Evolutionary conservation across 2,888 invertebrate species (phyloP), one percentile per base, ranked within the genome.

Genomic region (Morpho achilles): DNA sequence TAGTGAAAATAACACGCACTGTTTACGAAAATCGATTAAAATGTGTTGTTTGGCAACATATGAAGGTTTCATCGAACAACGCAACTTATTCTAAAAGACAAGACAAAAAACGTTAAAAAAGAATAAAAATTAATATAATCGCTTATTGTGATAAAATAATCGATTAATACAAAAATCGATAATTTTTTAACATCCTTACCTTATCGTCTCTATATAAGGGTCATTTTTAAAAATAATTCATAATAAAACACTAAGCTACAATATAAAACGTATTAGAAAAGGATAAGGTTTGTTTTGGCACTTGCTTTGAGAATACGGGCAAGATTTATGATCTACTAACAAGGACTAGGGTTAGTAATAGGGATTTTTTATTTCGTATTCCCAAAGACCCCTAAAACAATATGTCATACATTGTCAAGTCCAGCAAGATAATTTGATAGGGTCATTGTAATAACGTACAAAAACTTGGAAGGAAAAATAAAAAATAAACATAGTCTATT

Each of bases 271-370:
- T 53, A 56, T n/a, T 3, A 7, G 0, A 5, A 8, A 2, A 2
- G 0, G 0, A 23, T 58, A 56, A 56, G 50, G 56, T n/a, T 10
- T 44, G 47, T n/a, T 53, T 50, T 60, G 10, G 8, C 8, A 9
- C 1, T 42, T 8, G 0, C 4, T 44, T 0, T 47, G 45, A 46
- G 54, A 44, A 68, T 66, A 62, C 60, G 65, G 65, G 65, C 16
- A 66, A 65, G 70, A 71, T 67, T 67, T 67, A 67, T 64, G 64
- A 53, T 59, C 53, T 54, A 57, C 53, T 64, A 66, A 67, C 64
- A 56, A 64, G 62, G 52, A 52, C 53, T 53, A 47, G 61, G 63
- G 63, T 61, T 59, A 57, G 62, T 58, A 63, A 63, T 54, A 58
- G 62, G 16, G 63, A 61, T 59, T 66, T 64, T 63, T 46, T 51